These are phyloP conservation scores for Piprites chloris DNA, from an alignment of 2,113 vertebrate species.

Conservation along the genomic window DNA sequence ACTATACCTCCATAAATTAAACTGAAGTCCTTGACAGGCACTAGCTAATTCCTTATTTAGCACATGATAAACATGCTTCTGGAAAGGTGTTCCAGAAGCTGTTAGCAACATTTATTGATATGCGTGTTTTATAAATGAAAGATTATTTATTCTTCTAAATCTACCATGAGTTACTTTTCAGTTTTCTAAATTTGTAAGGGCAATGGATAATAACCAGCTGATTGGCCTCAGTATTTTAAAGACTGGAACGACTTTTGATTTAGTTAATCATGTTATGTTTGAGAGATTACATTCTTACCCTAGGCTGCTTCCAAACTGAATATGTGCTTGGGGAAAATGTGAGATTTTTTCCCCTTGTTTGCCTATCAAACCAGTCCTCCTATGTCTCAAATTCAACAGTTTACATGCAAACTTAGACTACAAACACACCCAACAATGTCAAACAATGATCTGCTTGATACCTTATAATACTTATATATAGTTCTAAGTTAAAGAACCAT, in stretches of 20 bases:
- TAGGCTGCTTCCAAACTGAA: not conserved
- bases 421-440: not conserved
- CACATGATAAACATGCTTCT: not conserved
- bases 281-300: not conserved
- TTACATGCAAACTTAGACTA: not conserved
- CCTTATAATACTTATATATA: not conserved
- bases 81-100: not conserved
- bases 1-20: not conserved
- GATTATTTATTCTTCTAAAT: not conserved
- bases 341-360: not conserved
- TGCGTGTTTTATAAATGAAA: not conserved
- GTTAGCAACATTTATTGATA: not conserved
- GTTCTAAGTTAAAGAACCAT: not conserved
- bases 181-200: not conserved
- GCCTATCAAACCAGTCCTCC: not conserved
- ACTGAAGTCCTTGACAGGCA: not conserved
- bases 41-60: not conserved
- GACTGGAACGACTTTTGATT: not conserved
- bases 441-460: not conserved
- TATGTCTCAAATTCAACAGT: not conserved
- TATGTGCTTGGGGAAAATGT: not conserved
- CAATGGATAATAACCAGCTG: not conserved
- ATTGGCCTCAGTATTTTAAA: not conserved
- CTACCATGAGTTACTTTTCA: not conserved
- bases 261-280: not conserved